Conservation (phyloP, 1,140 invertebrate species). For the Drosophila simulans region DNA sequence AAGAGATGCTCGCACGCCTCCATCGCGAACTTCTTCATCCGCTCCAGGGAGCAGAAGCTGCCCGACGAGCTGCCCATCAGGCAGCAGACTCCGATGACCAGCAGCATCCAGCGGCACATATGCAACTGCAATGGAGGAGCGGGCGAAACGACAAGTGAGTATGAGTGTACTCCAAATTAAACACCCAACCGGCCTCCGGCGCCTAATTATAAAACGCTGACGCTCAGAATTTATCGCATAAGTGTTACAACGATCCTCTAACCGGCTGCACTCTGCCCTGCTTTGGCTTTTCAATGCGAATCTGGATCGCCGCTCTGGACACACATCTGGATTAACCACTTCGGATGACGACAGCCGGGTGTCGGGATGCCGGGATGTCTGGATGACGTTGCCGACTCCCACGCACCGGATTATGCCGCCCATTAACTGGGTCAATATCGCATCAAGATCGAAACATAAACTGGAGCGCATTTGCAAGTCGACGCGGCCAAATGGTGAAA, state of each 20-base stretch:
- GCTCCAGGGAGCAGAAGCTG: conserved; percentile 68
- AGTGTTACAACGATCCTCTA: conserved; percentile 49
- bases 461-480: conserved; percentile 79
- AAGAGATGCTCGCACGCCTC: conserved; percentile 79
- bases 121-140: conserved; percentile 47
- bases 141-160: conserved; percentile 9
- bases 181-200: conserved; percentile 20
- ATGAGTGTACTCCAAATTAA: conserved; percentile 32
- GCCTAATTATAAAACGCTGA: conserved; percentile 37
- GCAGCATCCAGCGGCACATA: conserved; percentile 55
- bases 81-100: conserved; percentile 50
- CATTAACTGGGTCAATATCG: conserved; percentile 66
- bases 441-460: conserved; percentile 37
- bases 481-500: conserved; percentile 64
- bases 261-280: conserved; percentile 42
- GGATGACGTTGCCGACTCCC: conserved; percentile 30
- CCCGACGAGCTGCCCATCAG: conserved; percentile 40
- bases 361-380: conserved; percentile 8
- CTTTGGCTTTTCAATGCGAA: background rate
- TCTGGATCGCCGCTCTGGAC: background rate
- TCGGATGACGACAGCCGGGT: conserved; percentile 51
- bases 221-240: conserved; percentile 46
- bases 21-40: conserved; percentile 73
- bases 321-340: conserved; percentile 52
- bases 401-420: conserved; percentile 22